Conservation (phyloP, 2,797 vertebrate species). For the Stomatorhinus walkeri region DNA sequence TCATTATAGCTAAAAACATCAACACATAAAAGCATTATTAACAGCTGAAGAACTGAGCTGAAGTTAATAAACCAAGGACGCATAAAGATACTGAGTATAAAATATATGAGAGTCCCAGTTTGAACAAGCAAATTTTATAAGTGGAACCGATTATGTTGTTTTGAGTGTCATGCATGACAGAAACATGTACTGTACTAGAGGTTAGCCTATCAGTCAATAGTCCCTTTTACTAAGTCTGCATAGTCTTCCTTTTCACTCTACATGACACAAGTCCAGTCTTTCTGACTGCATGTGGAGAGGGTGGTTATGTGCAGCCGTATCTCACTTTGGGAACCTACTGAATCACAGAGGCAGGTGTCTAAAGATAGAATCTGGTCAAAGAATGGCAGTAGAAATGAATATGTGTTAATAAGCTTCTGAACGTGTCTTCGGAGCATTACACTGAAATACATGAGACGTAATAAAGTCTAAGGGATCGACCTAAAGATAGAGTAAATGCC, state of each 20-base stretch:
- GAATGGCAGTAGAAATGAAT: neutral
- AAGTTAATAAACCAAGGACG: neutral
- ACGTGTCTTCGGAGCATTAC: neutral
- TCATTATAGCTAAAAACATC: neutral
- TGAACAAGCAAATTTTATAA: neutral
- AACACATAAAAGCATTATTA: neutral
- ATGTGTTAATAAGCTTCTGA: neutral
- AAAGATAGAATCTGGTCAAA: neutral
- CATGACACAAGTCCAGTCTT: neutral
- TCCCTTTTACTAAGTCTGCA: neutral
- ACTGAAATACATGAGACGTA: neutral
- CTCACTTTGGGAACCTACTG: neutral
- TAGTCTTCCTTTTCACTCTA: neutral
- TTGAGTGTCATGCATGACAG: neutral
- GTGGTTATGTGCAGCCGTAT: neutral
- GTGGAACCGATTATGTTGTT: neutral
- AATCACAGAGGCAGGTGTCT: neutral
- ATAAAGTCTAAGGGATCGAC: neutral
- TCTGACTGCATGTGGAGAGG: neutral
- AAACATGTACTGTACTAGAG: neutral
- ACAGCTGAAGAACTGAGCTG: neutral
- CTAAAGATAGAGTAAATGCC: neutral
- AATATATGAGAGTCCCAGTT: neutral
- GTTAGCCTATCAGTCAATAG: neutral
- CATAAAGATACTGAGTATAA: neutral